These are phyloP conservation scores for Coenonympha glycerion DNA, from an alignment of 2,888 invertebrate genomes.

Conservation along the genomic window DNA sequence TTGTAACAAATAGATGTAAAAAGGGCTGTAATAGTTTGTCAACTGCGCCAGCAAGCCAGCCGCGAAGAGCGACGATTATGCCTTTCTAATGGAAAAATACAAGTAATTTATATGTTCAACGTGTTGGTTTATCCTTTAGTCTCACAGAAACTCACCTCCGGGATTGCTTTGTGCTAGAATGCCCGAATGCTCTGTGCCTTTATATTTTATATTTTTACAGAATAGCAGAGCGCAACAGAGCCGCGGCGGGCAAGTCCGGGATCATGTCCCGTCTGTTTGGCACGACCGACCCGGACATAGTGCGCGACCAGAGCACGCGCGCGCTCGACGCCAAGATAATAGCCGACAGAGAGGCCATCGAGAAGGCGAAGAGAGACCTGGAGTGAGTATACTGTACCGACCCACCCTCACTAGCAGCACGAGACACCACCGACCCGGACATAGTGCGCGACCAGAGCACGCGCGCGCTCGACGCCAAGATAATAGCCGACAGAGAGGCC, in stretches of 20 bases:
- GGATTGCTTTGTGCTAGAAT: no score
- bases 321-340: slow-evolving; percentile 80
- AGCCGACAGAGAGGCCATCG: slow-evolving; percentile 76
- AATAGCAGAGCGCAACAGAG: slow-evolving; percentile 72
- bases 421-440: background rate
- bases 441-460: slow-evolving; percentile 75
- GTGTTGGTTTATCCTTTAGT: no score
- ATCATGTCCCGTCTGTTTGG: slow-evolving; percentile 85
- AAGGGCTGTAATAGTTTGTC: no score
- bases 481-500: slow-evolving; percentile 75
- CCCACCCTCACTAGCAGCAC: no score
- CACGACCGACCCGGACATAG: slow-evolving; percentile 84
- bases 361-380: slow-evolving; percentile 75
- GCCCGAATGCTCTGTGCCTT: no score
- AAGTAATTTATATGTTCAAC: no score
- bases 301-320: slow-evolving; percentile 81
- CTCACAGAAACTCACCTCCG: no score
- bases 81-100: no score
- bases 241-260: slow-evolving; percentile 80
- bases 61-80: no score
- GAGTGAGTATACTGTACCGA: slow-evolving; percentile 70
- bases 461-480: slow-evolving; percentile 79
- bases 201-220: slow-evolving; percentile 41
- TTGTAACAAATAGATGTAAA: no score
- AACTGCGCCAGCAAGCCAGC: no score